Base-by-base conservation (phyloP, 2,797 vertebrate species). In the Bradypus variegatus region DNA sequence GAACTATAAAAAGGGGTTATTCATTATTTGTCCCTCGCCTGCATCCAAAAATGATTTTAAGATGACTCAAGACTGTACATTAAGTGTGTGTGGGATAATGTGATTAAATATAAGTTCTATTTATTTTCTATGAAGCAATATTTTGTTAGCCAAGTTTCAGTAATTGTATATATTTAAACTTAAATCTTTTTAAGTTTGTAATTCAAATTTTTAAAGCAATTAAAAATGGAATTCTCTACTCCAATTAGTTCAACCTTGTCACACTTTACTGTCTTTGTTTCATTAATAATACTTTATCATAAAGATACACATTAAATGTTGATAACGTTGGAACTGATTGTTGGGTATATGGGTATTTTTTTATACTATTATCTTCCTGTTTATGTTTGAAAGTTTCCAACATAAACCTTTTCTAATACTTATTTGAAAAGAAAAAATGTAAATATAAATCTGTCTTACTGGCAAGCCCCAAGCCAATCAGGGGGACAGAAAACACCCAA, bases 141-240 rank as follows among this genome's bases (percentile, higher is more conserved):
- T 15, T 76, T 93, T 79, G 8, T n/a, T 89, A 77, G 55, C 48
- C 91, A 94, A 58, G 38, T 87, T 69, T 84, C 64, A 89, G 60
- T 64, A 84, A 87, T 14, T 83, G 62, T 8, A 18, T 48, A 48
- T 36, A 50, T 81, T 88, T 72, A 38, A 89, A 67, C 31, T 90
- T 85, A 70, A 78, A 79, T 48, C 14, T 23, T 77, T 90, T 80
- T 48, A 65, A 77, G 25, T 27, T 80, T 85, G 72, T 48, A 62
- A 45, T 90, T 76, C 53, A 72, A 67, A 53, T 53, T 36, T 38
- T 64, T 84, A 90, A 80, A 91, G 69, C 55, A 25, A 87, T 78
- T 83, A 79, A 75, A 75, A 89, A 41, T 62, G 33, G 45, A 86
- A 67, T 72, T 81, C 45, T 90, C 90, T 85, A 33, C 14, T 83